These are phyloP conservation scores for Maylandia zebra DNA, from an alignment of 2,113 vertebrate genomes.

Conservation along the genomic window DNA sequence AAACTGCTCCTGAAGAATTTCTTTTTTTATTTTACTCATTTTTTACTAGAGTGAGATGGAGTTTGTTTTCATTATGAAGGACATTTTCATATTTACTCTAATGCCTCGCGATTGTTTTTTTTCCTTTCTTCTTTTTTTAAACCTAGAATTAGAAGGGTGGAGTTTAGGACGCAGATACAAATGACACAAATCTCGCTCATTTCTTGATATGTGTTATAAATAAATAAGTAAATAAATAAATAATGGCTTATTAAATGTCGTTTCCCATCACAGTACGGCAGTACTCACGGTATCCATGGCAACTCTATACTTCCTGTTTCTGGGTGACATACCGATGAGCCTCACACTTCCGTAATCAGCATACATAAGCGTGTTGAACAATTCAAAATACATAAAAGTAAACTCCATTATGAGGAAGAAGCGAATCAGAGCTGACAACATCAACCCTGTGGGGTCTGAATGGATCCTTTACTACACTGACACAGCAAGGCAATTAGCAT, in stretches of 20 bases:
- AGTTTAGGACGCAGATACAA: not conserved
- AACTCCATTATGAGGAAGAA: not conserved
- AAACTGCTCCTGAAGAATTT: not conserved
- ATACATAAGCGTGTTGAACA: not conserved
- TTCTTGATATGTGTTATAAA: not conserved
- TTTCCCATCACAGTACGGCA: not conserved
- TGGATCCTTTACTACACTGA: not conserved
- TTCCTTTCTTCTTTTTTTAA: not conserved
- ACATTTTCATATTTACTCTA: not conserved
- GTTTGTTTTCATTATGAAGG: not conserved
- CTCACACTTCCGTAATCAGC: not conserved
- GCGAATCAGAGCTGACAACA: not conserved
- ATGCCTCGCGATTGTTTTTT: not conserved
- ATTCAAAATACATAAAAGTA: not conserved
- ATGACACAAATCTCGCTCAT: fast-evolving
- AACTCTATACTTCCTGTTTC: not conserved
- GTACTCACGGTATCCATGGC: not conserved
- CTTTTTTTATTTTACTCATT: fast-evolving
- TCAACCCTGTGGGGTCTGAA: not conserved
- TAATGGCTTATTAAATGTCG: not conserved
- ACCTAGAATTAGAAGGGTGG: not conserved
- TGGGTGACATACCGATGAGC: fast-evolving
- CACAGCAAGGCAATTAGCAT: not conserved
- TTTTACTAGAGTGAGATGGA: not conserved
- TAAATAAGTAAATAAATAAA: not conserved